Conservation (phyloP, 2,113 vertebrate genomes). For the Gavialis gangeticus region DNA sequence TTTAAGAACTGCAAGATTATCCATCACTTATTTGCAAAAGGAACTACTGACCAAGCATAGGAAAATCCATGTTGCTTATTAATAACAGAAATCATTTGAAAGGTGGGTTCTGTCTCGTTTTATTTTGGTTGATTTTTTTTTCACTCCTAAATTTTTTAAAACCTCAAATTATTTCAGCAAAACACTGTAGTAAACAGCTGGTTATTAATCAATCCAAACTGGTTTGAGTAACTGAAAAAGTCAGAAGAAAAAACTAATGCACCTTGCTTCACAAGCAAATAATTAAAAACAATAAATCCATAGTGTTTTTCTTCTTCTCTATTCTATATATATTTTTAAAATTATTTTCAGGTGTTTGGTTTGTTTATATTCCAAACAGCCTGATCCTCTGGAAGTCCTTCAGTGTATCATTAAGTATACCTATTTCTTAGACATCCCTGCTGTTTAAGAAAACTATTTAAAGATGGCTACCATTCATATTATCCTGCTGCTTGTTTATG, state of each 20-base stretch:
- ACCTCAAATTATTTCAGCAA: not conserved
- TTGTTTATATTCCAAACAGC: not conserved
- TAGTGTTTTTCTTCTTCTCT: not conserved
- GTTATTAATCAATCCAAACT: not conserved
- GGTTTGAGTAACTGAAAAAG: not conserved
- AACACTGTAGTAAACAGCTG: not conserved
- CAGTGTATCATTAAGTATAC: not conserved
- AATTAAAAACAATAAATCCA: not conserved
- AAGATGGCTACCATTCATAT: not conserved
- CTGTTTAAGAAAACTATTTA: not conserved
- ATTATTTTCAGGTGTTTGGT: fast-evolving
- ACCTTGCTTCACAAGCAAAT: not conserved
- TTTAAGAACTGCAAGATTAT: not conserved
- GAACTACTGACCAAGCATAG: not conserved
- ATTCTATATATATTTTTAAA: not conserved
- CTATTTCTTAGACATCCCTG: not conserved
- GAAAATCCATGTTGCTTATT: not conserved
- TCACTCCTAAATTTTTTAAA: not conserved
- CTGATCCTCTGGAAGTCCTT: not conserved
- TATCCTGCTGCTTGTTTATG: fast-evolving
- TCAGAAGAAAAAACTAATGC: not conserved
- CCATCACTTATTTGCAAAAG: not conserved
- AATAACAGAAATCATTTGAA: not conserved
- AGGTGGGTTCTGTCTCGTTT: not conserved
- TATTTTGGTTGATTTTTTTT: not conserved